These are phyloP conservation scores for Pseudomyrmex dendroicus DNA, from an alignment of 1,140 invertebrate species.

Conservation along the genomic window DNA sequence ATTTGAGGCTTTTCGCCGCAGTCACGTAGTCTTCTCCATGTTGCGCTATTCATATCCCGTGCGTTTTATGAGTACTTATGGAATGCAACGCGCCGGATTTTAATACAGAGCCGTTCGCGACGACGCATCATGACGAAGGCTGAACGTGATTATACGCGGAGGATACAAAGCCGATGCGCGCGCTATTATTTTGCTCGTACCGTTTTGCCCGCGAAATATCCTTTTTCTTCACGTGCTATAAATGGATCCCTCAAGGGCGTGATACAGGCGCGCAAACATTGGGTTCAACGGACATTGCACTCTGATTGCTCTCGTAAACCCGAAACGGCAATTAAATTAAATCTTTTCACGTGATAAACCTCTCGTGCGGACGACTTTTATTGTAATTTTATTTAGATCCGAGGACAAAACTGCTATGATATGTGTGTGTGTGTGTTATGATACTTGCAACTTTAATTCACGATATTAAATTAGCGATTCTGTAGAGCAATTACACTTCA, in stretches of 20 bases:
- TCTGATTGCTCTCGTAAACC: background rate
- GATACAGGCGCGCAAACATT: slow-evolving; percentile 32
- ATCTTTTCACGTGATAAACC: background rate
- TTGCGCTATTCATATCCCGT: background rate
- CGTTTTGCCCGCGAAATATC: background rate
- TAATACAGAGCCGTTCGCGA: slow-evolving; percentile 32
- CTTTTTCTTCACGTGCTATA: background rate
- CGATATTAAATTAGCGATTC: slow-evolving; percentile 17
- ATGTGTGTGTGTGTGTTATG: background rate
- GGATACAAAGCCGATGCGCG: slow-evolving; percentile 13
- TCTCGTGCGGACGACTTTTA: background rate
- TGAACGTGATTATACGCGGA: slow-evolving; percentile 39
- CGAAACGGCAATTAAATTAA: slow-evolving; percentile 45
- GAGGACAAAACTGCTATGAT: background rate
- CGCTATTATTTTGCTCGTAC: slow-evolving; percentile 13
- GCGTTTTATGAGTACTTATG: slow-evolving; percentile 16
- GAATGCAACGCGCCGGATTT: slow-evolving; percentile 27
- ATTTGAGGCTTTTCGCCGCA: slow-evolving; percentile 1
- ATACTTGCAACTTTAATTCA: slow-evolving; percentile 28
- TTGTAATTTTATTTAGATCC: slow-evolving; percentile 2
- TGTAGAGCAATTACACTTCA: slow-evolving; percentile 11
- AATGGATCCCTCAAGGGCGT: slow-evolving; percentile 65
- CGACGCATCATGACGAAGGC: slow-evolving; percentile 47
- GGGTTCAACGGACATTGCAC: slow-evolving; percentile 66
- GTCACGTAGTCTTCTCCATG: background rate